Percentiles rank a stretch among this genome's conserved stretches.
Evolutionary conservation across 2,797 vertebrate genomes (phyloP).

Genomic region (Pipistrellus nathusii): DNA sequence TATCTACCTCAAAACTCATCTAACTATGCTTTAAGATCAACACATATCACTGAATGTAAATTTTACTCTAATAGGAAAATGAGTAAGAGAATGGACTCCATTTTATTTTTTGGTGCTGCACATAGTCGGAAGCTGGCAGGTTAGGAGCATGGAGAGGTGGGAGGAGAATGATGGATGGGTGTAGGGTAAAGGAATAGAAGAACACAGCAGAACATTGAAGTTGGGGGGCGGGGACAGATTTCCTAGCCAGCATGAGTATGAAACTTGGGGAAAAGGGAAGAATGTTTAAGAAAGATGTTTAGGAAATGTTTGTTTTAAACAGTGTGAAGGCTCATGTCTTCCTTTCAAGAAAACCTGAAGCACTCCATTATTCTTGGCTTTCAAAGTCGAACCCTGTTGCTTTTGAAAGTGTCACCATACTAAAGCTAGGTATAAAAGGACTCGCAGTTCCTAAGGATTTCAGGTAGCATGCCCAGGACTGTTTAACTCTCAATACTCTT

Average conservation of each 20-base stretch:
- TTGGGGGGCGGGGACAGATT: not conserved
- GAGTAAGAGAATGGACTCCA: not conserved
- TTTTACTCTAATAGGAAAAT: not conserved
- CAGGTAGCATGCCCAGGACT: not conserved
- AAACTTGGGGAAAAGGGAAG: not conserved
- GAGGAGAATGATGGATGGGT: not conserved
- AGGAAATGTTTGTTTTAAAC: not conserved
- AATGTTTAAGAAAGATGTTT: not conserved
- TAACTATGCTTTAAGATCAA: not conserved
- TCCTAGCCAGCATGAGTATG: not conserved
- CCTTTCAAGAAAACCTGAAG: not conserved
- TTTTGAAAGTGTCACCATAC: not conserved
- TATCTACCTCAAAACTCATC: not conserved
- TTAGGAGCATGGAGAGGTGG: not conserved
- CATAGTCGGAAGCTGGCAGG: not conserved
- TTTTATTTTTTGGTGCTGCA: not conserved
- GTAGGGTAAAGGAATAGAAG: not conserved
- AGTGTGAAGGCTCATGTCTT: not conserved
- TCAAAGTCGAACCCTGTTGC: not conserved
- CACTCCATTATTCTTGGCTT: not conserved
- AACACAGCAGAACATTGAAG: accelerated
- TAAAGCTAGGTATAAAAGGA: accelerated
- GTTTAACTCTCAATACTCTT: not conserved
- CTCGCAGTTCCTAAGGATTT: not conserved
- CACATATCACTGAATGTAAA: not conserved